These are phyloP conservation scores for Leptopilina syphax DNA, from an alignment of 2,888 invertebrate genomes.

Conservation along the genomic window DNA sequence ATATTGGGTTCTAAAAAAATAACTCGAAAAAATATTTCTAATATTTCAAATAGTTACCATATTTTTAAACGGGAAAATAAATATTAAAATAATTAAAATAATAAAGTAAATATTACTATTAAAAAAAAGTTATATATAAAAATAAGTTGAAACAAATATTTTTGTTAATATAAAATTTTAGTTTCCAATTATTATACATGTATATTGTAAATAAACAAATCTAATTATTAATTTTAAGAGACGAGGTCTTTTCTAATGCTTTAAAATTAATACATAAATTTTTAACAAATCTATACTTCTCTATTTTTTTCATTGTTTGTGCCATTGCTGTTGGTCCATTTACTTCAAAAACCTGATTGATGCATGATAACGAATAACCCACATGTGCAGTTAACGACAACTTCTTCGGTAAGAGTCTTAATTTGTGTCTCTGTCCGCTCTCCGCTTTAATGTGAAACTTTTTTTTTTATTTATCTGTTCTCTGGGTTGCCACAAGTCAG, in stretches of 20 bases:
- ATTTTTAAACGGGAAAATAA: background rate
- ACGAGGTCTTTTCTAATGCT: constrained; percentile 26
- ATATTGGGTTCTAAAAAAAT: no score
- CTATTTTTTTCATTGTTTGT: constrained; percentile 62
- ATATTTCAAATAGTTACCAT: no score
- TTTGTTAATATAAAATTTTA: no score
- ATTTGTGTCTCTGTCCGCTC: background rate
- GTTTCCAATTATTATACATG: no score
- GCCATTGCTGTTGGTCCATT: constrained; percentile 66
- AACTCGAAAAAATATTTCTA: no score
- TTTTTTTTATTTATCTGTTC: constrained; percentile 6
- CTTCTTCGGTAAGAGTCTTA: constrained; percentile 95
- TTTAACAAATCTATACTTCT: constrained; percentile 58
- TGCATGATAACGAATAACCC: constrained; percentile 74
- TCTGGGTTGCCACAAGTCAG: no score
- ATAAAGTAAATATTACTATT: background rate
- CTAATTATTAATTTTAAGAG: constrained; percentile 8
- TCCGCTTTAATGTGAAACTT: constrained; percentile 3
- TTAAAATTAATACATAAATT: constrained; percentile 34
- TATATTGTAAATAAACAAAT: constrained; percentile 18
- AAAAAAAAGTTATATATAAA: background rate
- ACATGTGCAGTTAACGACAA: constrained; percentile 96
- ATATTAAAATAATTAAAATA: no score
- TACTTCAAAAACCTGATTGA: constrained; percentile 66
- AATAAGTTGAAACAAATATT: no score